Conservation (phyloP, 2,888 invertebrate species). For the Scaptomyza caliginosa region DNA sequence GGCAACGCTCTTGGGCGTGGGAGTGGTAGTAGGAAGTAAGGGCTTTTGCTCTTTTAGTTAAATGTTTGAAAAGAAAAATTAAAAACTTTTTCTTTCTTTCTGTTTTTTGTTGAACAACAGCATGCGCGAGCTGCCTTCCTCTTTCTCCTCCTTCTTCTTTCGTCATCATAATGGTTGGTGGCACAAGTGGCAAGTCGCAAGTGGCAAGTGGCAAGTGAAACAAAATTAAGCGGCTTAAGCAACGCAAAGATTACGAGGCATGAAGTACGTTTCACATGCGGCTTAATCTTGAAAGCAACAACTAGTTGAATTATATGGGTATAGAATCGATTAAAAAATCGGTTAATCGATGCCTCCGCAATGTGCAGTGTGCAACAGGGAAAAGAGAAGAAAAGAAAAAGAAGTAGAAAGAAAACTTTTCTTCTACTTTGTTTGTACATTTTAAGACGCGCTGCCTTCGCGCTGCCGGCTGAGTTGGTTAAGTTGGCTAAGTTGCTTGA, state of each 20-base stretch:
- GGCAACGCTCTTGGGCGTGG: slow-evolving; percentile 26
- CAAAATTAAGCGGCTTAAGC: slow-evolving; percentile 76
- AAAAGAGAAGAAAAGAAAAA: slow-evolving; percentile 22
- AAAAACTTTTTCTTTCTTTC: slow-evolving; percentile 80
- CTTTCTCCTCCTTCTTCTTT: slow-evolving; percentile 10
- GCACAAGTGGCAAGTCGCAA: slow-evolving; percentile 63
- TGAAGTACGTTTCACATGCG: slow-evolving; percentile 46
- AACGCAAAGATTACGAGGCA: slow-evolving; percentile 55
- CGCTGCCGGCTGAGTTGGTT: slow-evolving; percentile 35
- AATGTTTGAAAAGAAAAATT: slow-evolving; percentile 80
- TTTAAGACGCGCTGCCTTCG: slow-evolving; percentile 42
- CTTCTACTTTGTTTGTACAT: slow-evolving; percentile 24
- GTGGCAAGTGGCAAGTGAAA: slow-evolving; percentile 68
- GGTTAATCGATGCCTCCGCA: too few relatives aligned
- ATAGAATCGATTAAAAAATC: too few relatives aligned
- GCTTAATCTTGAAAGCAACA: slow-evolving; percentile 53
- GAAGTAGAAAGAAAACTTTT: slow-evolving; percentile 49
- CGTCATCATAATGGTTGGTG: slow-evolving; percentile 45
- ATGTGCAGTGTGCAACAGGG: slow-evolving; percentile 6
- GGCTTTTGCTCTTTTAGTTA: slow-evolving; percentile 75
- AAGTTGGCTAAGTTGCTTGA: slow-evolving; percentile 23
- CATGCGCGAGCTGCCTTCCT: slow-evolving; percentile 53
- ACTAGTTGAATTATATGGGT: too few relatives aligned
- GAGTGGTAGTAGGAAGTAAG: slow-evolving; percentile 39
- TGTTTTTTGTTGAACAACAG: too few relatives aligned